These are phyloP conservation scores for Dorcus hopei DNA, from an alignment of 2,888 invertebrate genomes.

Conservation along the genomic window DNA sequence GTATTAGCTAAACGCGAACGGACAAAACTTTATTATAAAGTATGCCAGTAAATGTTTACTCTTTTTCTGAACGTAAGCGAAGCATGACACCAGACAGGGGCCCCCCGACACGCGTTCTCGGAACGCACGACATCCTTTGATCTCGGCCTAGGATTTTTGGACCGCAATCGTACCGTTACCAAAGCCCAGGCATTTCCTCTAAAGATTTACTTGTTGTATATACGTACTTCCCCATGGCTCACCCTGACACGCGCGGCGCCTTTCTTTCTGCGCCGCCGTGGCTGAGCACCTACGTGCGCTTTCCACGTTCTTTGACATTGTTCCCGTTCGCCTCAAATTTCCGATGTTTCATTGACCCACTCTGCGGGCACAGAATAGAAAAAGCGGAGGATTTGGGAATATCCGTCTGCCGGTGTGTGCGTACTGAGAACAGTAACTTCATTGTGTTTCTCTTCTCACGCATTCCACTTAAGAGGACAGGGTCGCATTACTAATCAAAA, in stretches of 20 bases:
- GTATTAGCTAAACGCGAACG: too few relatives aligned
- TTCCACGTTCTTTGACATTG: slow-evolving; percentile 6
- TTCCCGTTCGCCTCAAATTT: slow-evolving; percentile 4
- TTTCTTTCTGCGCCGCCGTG: too few relatives aligned
- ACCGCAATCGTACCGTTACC: slow-evolving; percentile 16
- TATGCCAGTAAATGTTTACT: too few relatives aligned
- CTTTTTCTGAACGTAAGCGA: background rate
- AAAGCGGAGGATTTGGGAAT: too few relatives aligned
- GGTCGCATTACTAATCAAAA: too few relatives aligned
- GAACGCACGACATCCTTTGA: slow-evolving; percentile 9
- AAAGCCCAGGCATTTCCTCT: slow-evolving; percentile 14
- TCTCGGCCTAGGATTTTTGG: slow-evolving; percentile 15
- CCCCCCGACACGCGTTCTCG: background rate
- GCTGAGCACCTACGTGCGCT: background rate
- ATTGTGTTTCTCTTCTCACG: too few relatives aligned
- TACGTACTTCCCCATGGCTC: slow-evolving; percentile 20
- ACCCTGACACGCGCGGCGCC: slow-evolving; percentile 7
- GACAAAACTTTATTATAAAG: too few relatives aligned
- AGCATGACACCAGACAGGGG: background rate
- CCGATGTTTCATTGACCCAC: background rate
- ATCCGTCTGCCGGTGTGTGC: too few relatives aligned
- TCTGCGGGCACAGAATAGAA: too few relatives aligned
- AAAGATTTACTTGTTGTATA: background rate
- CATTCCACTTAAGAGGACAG: too few relatives aligned
- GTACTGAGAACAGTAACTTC: too few relatives aligned